Percentiles rank a stretch among this genome's conserved stretches.
Conservation (phyloP, 2,113 vertebrate species). For the Donacobius atricapilla region DNA sequence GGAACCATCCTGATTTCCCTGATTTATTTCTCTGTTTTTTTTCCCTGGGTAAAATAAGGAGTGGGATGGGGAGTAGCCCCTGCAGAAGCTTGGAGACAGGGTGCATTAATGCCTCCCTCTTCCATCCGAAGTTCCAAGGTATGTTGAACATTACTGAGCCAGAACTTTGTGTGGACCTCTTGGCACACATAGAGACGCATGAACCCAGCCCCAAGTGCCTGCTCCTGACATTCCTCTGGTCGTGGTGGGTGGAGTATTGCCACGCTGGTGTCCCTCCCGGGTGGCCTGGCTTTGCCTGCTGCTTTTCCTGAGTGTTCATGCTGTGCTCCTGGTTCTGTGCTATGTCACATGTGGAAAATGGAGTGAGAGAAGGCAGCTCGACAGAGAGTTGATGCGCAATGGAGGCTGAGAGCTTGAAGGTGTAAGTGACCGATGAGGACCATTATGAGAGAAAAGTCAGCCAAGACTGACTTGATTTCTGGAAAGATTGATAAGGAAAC, state of each 20-base stretch:
- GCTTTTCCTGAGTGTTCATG: background rate
- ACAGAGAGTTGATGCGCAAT: background rate
- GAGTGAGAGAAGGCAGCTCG: background rate
- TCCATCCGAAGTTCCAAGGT: background rate
- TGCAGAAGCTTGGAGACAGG: background rate
- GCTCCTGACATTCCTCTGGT: background rate
- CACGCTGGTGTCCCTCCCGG: background rate
- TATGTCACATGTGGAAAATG: rapidly evolving
- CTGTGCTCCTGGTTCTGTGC: background rate
- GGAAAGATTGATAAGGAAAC: background rate
- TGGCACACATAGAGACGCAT: background rate
- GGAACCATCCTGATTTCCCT: background rate
- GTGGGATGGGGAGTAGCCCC: background rate
- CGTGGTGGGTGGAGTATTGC: background rate
- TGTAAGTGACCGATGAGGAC: background rate
- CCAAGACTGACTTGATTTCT: background rate
- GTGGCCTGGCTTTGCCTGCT: background rate
- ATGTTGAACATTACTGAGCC: background rate
- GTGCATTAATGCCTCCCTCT: background rate
- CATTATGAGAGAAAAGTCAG: background rate
- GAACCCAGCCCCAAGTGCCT: background rate
- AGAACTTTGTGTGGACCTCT: background rate
- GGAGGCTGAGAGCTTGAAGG: background rate
- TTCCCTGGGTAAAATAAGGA: rapidly evolving
- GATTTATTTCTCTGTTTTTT: background rate